Conservation (phyloP, 2,113 vertebrate genomes). For the Elaphurus davidianus region DNA sequence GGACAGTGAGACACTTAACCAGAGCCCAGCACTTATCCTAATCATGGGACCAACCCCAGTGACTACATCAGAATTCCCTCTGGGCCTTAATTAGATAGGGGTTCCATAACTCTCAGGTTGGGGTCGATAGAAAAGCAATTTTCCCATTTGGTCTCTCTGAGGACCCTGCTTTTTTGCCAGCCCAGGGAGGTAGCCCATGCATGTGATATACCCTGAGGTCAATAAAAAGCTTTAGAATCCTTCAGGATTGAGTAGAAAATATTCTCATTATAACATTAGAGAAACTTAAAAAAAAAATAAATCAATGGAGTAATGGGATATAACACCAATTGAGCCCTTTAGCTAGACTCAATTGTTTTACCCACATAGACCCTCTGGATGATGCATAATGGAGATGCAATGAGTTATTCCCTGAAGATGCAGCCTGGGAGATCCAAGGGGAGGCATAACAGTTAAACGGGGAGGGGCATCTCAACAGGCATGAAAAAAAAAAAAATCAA, state of each 20-base stretch:
- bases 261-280: constrained; percentile 57
- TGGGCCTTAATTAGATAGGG: constrained; percentile 14
- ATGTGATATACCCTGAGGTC: background rate
- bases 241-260: constrained; percentile 44
- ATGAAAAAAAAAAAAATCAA: background rate
- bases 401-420: background rate
- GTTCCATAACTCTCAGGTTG: background rate
- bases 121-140: constrained; percentile 61
- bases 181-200: background rate
- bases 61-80: background rate
- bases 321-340: background rate
- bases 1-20: background rate
- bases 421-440: background rate
- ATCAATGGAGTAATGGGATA: constrained; percentile 51
- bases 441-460: background rate
- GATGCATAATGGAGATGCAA: background rate
- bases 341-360: background rate
- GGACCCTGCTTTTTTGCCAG: background rate
- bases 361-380: background rate
- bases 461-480: background rate
- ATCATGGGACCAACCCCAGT: background rate
- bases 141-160: constrained; percentile 61
- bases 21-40: constrained; percentile 20
- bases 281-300: constrained; percentile 34
- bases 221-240: constrained; percentile 28